Percentiles rank a stretch among this genome's conserved stretches.
These are phyloP conservation scores for Phocides pigmalion DNA, from an alignment of 1,140 invertebrate species.

Conservation along the genomic window DNA sequence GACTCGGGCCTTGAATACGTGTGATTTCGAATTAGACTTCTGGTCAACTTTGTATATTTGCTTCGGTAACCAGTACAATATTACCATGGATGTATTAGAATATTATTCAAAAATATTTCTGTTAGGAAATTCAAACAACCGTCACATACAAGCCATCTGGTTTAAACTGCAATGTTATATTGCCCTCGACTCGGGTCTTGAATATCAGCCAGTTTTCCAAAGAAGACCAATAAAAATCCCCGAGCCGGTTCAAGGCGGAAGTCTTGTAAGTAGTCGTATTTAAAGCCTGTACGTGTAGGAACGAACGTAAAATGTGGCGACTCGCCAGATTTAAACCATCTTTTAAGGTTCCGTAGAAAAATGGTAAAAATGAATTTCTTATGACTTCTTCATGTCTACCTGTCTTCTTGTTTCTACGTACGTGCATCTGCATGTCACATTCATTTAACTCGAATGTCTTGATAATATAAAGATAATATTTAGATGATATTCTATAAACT, in stretches of 20 bases:
- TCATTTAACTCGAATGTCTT: no score
- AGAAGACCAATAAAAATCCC: constrained; percentile 33
- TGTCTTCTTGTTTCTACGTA: no score
- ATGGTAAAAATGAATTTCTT: no score
- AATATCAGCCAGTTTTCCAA: constrained; percentile 30
- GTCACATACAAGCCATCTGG: constrained; percentile 26
- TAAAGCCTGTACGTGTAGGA: constrained; percentile 32
- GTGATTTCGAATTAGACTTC: no score
- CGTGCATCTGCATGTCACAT: no score
- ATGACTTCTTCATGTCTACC: no score
- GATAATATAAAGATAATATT: no score
- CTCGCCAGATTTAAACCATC: constrained; percentile 16
- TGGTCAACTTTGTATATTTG: no score
- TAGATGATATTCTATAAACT: no score
- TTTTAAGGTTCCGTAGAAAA: neutral
- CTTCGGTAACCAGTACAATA: no score
- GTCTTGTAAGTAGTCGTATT: constrained; percentile 33
- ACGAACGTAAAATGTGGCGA: constrained; percentile 31
- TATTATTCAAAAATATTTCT: neutral
- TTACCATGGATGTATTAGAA: neutral
- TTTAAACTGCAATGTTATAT: constrained; percentile 31
- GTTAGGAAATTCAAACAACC: constrained; percentile 7
- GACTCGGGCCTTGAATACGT: constrained; percentile 19
- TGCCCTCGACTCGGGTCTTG: constrained; percentile 13
- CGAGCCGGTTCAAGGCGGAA: constrained; percentile 28